Conservation (phyloP, 2,797 vertebrate genomes). For the Microcaecilia unicolor region DNA sequence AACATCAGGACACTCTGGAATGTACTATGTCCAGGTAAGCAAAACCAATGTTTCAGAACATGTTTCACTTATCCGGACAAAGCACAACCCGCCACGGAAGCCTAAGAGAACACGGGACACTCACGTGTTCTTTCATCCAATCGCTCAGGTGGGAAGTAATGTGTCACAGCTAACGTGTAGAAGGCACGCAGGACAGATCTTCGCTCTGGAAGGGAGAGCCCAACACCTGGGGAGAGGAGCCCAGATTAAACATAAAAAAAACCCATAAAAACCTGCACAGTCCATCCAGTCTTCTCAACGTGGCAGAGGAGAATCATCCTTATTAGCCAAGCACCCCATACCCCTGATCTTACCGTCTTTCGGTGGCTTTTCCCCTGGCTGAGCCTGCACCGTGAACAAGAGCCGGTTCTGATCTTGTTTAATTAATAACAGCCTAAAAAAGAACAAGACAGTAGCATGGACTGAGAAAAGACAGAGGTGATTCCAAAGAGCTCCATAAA, state of each 20-base stretch:
- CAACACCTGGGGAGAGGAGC: neutral
- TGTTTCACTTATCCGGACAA: no score
- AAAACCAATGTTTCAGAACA: no score
- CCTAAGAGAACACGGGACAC: no score
- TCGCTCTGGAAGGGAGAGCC: slow-evolving; percentile 36
- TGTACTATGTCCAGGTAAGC: no score
- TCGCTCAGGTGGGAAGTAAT: slow-evolving; percentile 64
- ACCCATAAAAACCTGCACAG: no score
- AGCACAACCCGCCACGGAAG: no score
- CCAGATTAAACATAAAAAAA: no score
- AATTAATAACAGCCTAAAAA: slow-evolving; percentile 60
- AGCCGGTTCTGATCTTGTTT: slow-evolving; percentile 70
- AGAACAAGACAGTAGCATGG: neutral
- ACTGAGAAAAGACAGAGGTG: neutral
- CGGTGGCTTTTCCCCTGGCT: neutral
- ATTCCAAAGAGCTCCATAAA: neutral
- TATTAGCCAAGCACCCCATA: neutral
- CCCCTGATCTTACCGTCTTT: neutral
- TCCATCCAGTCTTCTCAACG: no score
- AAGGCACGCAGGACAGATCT: slow-evolving; percentile 69
- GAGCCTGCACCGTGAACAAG: slow-evolving; percentile 52
- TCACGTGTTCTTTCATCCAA: slow-evolving; percentile 1
- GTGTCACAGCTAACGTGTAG: slow-evolving; percentile 60
- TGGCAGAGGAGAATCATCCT: no score
- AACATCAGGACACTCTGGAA: no score